phyloP scores from a whole-genome alignment of 2,113 vertebrate species.

The Formicarius rufipectus region DNA sequence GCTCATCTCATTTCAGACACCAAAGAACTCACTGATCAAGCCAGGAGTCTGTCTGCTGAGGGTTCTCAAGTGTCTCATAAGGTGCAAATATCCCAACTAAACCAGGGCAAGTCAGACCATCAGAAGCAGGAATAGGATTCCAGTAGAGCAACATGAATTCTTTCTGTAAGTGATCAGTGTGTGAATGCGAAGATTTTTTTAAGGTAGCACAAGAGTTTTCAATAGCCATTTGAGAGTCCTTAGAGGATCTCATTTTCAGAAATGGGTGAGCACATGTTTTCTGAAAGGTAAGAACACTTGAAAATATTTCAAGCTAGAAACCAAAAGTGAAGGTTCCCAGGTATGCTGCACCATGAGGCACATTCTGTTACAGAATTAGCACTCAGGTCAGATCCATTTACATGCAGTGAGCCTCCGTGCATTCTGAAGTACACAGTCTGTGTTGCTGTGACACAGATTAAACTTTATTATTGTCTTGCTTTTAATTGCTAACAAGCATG shows the following conservation, averaged over 20 bases:
- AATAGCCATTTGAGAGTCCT: neutral
- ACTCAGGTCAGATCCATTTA: neutral
- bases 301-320: neutral
- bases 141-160: neutral
- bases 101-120: neutral
- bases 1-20: neutral
- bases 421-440: neutral
- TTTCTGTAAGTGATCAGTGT: neutral
- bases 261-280: neutral
- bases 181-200: neutral
- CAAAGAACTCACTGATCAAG: neutral
- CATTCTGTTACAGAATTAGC: neutral
- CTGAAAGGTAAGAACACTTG: neutral
- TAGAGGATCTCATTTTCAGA: neutral
- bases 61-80: neutral
- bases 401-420: neutral
- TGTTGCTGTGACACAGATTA: neutral
- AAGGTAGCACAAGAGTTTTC: neutral
- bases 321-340: neutral
- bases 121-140: neutral
- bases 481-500: neutral
- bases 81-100: neutral
- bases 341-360: neutral
- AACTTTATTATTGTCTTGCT: slow-evolving; percentile 1
- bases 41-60: neutral